phyloP scores from a whole-genome alignment of 2,113 vertebrate species.

The Brachyistius frenatus region DNA sequence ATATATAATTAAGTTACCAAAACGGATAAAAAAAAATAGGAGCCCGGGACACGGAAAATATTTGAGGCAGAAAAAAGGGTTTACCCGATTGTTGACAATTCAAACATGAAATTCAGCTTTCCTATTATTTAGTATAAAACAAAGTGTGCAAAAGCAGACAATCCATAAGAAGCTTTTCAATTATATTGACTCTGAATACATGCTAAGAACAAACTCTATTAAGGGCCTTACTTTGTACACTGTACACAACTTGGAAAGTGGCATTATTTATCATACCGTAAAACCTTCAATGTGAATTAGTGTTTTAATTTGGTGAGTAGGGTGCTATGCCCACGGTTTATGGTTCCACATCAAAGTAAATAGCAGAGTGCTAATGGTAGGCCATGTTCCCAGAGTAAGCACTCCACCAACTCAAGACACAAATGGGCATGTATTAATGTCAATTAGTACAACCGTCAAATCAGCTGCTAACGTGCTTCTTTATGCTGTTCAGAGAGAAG shows the following conservation, averaged over 20 bases:
- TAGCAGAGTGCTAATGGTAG: conserved; percentile 70
- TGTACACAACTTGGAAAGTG: conserved; percentile 55
- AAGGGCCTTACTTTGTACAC: conserved; percentile 29
- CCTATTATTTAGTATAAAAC: conserved; percentile 3
- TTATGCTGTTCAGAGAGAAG: conserved; percentile 32
- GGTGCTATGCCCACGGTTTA: conserved; percentile 67
- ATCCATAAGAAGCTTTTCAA: conserved; percentile 3
- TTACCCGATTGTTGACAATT: conserved; percentile 15
- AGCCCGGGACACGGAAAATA: background rate
- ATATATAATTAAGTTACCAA: conserved; percentile 74
- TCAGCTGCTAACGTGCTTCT: conserved; percentile 60
- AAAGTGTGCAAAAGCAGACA: background rate
- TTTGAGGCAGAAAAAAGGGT: conserved; percentile 14
- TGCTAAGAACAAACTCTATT: conserved; percentile 33
- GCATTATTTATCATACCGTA: conserved; percentile 76
- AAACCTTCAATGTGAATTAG: conserved; percentile 82
- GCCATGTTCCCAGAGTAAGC: conserved; percentile 66
- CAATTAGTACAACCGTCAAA: conserved; percentile 78
- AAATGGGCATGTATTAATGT: conserved; percentile 76
- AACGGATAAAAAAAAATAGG: conserved; percentile 45
- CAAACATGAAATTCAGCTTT: conserved; percentile 7
- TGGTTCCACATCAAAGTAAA: conserved; percentile 60
- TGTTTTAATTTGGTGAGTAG: conserved; percentile 84
- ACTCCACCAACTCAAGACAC: conserved; percentile 59
- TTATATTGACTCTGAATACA: conserved; percentile 20